Percentiles rank a stretch among this genome's conserved stretches.
Conservation (phyloP, 2,888 invertebrate species). For the Mythimna ferrago region DNA sequence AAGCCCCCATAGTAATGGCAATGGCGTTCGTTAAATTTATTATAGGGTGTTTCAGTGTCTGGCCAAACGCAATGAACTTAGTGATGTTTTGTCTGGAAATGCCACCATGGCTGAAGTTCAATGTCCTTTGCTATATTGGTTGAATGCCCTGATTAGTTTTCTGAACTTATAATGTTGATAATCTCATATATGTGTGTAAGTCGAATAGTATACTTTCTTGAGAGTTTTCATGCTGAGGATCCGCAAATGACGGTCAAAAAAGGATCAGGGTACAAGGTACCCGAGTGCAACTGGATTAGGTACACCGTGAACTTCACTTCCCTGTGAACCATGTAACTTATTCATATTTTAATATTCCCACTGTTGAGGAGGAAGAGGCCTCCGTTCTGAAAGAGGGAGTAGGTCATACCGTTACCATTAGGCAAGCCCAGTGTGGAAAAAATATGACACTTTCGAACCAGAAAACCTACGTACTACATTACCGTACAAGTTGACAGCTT, state of each 20-base stretch:
- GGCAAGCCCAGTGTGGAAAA: too few species aligned
- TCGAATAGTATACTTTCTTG: background rate
- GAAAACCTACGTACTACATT: background rate
- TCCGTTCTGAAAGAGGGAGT: too few species aligned
- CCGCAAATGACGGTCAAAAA: too few species aligned
- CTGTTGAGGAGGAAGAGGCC: too few species aligned
- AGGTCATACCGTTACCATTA: too few species aligned
- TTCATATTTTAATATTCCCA: too few species aligned
- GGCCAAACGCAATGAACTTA: constrained; percentile 5
- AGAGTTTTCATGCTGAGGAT: background rate
- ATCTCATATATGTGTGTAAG: background rate
- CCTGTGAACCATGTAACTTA: too few species aligned
- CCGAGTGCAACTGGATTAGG: too few species aligned
- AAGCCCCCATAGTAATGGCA: constrained; percentile 38
- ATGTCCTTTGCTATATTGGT: background rate
- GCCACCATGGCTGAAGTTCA: background rate
- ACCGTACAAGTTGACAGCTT: constrained; percentile 22
- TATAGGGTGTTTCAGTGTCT: constrained; percentile 27
- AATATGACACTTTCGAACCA: too few species aligned
- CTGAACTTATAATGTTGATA: background rate
- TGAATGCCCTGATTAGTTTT: background rate
- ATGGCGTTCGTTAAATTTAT: constrained; percentile 38
- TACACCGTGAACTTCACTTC: too few species aligned
- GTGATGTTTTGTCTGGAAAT: constrained; percentile 15
- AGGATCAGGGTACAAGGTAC: too few species aligned